A percentile compares a stretch with the other conserved stretches of the same genome.
phyloP scores from a whole-genome alignment of 1,140 invertebrate species.

The Drosophila seguyi region DNA sequence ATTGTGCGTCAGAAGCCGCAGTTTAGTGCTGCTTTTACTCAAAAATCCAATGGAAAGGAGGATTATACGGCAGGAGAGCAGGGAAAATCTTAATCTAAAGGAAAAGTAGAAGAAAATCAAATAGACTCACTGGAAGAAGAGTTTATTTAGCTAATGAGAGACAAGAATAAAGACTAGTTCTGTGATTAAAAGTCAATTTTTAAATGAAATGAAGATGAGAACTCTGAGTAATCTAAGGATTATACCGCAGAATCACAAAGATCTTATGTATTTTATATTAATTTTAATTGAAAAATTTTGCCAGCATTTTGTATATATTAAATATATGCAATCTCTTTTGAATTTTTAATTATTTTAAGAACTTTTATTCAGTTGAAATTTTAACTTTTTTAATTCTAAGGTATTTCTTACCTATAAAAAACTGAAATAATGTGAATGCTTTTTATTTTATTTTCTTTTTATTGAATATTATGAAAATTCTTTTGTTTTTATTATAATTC shows the following conservation, averaged over 20 bases:
- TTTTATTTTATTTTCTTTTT: too few species aligned
- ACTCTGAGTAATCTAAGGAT: neutral
- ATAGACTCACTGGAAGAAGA: neutral
- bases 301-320: too few species aligned
- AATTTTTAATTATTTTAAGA: too few species aligned
- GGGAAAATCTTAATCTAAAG: neutral
- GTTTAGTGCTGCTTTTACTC: slow-evolving; percentile 79
- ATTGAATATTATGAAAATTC: too few species aligned
- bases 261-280: neutral
- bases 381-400: too few species aligned
- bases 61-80: neutral
- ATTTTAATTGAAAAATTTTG: neutral
- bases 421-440: too few species aligned
- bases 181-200: neutral
- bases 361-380: too few species aligned
- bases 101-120: neutral
- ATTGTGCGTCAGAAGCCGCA: slow-evolving; percentile 93
- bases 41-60: neutral
- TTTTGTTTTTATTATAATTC: too few species aligned
- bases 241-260: neutral
- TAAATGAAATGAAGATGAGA: neutral
- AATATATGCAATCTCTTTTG: too few species aligned
- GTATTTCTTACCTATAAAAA: too few species aligned
- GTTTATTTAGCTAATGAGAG: neutral
- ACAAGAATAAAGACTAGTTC: neutral